A percentile compares a stretch with the other conserved stretches of the same genome.
Evolutionary conservation across 2,797 vertebrate genomes (phyloP).

Genomic region (Eremophila alpestris): DNA sequence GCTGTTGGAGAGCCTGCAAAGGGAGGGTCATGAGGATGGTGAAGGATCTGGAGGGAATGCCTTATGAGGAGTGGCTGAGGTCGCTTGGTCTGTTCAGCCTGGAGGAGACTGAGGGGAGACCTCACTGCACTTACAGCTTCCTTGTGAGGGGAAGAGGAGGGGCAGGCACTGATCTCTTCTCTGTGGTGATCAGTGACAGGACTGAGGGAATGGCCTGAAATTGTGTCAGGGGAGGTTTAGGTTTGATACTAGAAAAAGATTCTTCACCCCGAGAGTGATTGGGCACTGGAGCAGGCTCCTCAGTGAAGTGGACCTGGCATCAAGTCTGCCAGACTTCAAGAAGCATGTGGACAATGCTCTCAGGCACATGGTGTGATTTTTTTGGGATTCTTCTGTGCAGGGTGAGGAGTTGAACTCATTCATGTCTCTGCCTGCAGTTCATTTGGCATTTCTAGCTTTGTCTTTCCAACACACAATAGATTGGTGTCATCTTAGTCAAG

Average conservation of each 20-base stretch:
- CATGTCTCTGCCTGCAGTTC: background rate
- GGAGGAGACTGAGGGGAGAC: background rate
- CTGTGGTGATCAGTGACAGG: too few species aligned
- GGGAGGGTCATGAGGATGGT: background rate
- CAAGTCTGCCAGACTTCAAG: background rate
- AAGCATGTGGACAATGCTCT: background rate
- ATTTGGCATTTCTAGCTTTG: background rate
- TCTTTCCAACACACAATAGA: background rate
- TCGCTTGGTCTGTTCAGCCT: background rate
- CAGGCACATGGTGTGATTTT: background rate
- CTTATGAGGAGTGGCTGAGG: background rate
- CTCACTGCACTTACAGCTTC: too few species aligned
- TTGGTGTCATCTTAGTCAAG: background rate
- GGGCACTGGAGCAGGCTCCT: too few species aligned
- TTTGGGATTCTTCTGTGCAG: background rate
- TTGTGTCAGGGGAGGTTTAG: background rate
- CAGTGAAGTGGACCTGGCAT: background rate
- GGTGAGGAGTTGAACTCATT: accelerated
- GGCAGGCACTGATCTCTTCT: too few species aligned
- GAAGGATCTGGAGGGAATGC: background rate
- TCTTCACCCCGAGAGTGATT: background rate
- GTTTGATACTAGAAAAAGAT: background rate
- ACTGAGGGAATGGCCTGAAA: background rate
- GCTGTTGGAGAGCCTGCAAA: accelerated
- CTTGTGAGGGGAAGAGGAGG: too few species aligned